Percentiles rank a stretch among this genome's conserved stretches.
These are phyloP conservation scores for Harpalus rufipes DNA, from an alignment of 2,888 invertebrate genomes.

Conservation along the genomic window DNA sequence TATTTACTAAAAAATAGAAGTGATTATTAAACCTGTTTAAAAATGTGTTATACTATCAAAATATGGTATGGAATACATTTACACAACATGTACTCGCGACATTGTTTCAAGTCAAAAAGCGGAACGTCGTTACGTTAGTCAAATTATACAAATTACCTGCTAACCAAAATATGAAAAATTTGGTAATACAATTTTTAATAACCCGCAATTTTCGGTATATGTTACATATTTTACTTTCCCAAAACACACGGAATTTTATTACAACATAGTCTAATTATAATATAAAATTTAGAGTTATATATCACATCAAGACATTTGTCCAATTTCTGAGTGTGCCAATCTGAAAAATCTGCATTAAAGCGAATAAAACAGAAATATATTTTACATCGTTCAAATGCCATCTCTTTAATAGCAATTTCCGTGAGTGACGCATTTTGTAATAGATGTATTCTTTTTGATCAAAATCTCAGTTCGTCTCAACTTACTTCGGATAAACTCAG, in stretches of 20 bases:
- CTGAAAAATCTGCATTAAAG: no score
- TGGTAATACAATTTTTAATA: conserved; percentile 28
- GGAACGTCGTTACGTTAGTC: conserved; percentile 14
- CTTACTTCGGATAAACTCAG: no score
- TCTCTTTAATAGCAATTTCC: no score
- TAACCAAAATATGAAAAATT: conserved; percentile 40
- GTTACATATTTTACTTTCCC: conserved; percentile 17
- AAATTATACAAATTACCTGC: conserved; percentile 45
- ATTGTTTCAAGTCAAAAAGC: conserved; percentile 49
- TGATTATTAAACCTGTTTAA: neutral
- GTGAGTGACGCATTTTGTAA: no score
- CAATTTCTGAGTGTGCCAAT: no score
- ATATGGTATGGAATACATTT: conserved; percentile 21
- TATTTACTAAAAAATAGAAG: no score
- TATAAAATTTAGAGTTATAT: no score
- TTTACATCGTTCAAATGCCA: no score
- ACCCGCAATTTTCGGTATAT: conserved; percentile 22
- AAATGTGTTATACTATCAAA: conserved; percentile 10
- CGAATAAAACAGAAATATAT: no score
- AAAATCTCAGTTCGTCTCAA: no score
- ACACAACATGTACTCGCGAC: conserved; percentile 12
- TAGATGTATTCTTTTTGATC: no score
- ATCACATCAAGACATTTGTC: no score
- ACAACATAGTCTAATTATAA: neutral
- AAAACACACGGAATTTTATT: conserved; percentile 23